Conservation (phyloP, 2,888 invertebrate genomes). For the Epirrhoe tristata region DNA sequence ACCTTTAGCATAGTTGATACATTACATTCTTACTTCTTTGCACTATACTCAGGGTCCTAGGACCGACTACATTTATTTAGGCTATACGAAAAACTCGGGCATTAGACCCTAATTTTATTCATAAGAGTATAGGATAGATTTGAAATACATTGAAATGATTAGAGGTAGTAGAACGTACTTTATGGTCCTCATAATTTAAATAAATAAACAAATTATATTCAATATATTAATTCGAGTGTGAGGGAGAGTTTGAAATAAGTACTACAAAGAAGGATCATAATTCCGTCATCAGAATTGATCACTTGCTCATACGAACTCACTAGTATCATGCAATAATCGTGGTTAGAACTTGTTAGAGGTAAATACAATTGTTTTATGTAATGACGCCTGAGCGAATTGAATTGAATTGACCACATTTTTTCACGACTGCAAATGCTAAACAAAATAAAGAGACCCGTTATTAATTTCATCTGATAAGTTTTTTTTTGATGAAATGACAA, state of each 20-base stretch:
- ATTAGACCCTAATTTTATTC: slow-evolving; percentile 19
- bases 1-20: slow-evolving; percentile 31
- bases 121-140: slow-evolving; percentile 17
- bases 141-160: background rate
- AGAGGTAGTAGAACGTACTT: background rate
- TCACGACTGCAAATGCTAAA: background rate
- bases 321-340: too few species aligned
- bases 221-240: too few species aligned
- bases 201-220: too few species aligned
- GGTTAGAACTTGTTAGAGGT: too few species aligned
- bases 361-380: too few species aligned
- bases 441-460: background rate
- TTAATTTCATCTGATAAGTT: background rate
- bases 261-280: too few species aligned
- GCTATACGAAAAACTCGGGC: slow-evolving; percentile 18
- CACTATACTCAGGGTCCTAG: slow-evolving; percentile 37
- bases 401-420: background rate
- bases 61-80: slow-evolving; percentile 26
- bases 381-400: too few species aligned
- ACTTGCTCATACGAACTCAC: too few species aligned
- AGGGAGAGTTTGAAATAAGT: too few species aligned
- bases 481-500: too few species aligned
- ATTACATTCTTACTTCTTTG: slow-evolving; percentile 39
- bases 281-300: too few species aligned
- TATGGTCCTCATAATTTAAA: background rate